Conservation (phyloP, 2,888 invertebrate species). For the Catonia carolina region DNA sequence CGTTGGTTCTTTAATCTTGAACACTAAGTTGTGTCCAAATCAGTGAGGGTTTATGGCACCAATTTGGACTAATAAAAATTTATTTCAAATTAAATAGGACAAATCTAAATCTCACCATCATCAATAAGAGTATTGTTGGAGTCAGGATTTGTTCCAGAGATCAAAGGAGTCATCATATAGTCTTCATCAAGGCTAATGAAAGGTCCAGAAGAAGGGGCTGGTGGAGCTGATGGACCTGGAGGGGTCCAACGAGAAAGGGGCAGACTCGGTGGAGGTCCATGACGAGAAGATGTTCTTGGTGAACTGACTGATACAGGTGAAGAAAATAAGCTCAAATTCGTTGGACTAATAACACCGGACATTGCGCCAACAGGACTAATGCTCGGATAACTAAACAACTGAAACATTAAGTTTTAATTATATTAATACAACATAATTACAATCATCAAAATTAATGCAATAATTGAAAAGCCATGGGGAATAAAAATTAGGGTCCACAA, state of each 20-base stretch:
- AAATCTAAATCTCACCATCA: too few species aligned
- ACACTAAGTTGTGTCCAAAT: too few species aligned
- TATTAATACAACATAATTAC: too few species aligned
- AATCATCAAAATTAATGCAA: too few species aligned
- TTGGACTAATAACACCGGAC: constrained; percentile 83
- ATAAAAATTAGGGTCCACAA: too few species aligned
- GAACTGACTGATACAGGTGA: constrained; percentile 59
- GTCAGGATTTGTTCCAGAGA: constrained; percentile 48
- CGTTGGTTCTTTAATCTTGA: too few species aligned
- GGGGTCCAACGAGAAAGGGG: constrained; percentile 39
- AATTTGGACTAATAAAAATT: too few species aligned
- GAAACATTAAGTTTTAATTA: too few species aligned
- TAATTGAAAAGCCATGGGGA: too few species aligned
- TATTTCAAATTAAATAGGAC: too few species aligned
- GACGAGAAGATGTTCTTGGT: constrained; percentile 62
- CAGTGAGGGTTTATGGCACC: too few species aligned
- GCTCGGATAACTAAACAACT: constrained; percentile 90
- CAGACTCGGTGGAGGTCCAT: constrained; percentile 37
- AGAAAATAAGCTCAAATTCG: constrained; percentile 73
- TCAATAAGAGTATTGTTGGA: constrained; percentile 62
- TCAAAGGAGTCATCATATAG: constrained; percentile 79
- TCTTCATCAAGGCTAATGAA: constrained; percentile 90
- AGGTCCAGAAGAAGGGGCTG: constrained; percentile 59
- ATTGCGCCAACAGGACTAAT: constrained; percentile 71
- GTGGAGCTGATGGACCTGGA: constrained; percentile 46